Evolutionary conservation across 2,113 vertebrate genomes (phyloP).

Genomic region (Ailurus styani): DNA sequence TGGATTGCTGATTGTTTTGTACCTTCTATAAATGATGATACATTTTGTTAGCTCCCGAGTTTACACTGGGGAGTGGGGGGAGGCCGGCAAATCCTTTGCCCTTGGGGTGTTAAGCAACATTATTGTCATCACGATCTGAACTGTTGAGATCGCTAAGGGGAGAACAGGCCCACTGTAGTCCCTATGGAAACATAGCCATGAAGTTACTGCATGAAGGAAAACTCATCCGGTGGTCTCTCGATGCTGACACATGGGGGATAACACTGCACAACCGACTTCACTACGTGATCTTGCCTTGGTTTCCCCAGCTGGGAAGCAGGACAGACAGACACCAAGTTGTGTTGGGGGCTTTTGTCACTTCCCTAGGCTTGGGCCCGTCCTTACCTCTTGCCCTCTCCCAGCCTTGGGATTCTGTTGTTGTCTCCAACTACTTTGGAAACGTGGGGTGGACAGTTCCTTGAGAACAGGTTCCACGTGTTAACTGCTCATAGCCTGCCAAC

Average conservation of each 20-base stretch:
- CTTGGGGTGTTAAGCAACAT: not conserved
- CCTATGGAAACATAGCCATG: not conserved
- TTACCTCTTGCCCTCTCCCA: not conserved
- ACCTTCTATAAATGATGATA: constrained; percentile 11
- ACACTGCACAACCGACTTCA: not conserved
- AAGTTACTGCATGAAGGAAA: not conserved
- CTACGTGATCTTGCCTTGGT: not conserved
- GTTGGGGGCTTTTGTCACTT: not conserved
- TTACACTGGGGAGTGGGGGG: not conserved
- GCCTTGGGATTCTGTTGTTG: not conserved
- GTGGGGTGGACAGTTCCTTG: not conserved
- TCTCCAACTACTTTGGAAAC: not conserved
- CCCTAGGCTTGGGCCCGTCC: not conserved
- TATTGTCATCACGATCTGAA: not conserved
- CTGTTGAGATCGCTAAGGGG: not conserved
- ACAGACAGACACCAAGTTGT: not conserved
- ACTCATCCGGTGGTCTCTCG: not conserved
- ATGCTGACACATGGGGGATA: not conserved
- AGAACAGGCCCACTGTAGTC: not conserved
- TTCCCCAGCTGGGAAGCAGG: not conserved
- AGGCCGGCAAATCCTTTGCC: not conserved
- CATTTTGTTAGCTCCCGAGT: not conserved
- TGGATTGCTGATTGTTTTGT: not conserved
- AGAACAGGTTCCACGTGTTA: not conserved
- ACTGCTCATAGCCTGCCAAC: not conserved